Percentiles rank a stretch among this genome's conserved stretches.
phyloP scores from a whole-genome alignment of 1,140 invertebrate genomes.

The Lepidostoma basale region DNA sequence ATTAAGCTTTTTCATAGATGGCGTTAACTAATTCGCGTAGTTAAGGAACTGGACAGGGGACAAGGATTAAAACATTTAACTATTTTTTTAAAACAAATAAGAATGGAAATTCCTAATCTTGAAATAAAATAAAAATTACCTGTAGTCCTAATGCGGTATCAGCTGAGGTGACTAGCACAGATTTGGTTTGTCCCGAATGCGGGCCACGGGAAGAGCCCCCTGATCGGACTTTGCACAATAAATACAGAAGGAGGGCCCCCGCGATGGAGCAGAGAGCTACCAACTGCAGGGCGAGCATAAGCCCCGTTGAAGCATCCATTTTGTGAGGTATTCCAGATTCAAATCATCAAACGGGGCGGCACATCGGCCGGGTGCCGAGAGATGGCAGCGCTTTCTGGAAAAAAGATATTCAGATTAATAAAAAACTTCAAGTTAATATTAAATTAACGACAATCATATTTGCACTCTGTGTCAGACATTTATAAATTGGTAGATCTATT shows the following conservation, averaged over 20 bases:
- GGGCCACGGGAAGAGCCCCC: constrained; percentile 60
- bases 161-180: constrained; percentile 76
- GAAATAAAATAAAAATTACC: constrained; percentile 49
- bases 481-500: too few species aligned
- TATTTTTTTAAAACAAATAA: too few species aligned
- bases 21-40: too few species aligned
- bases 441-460: too few species aligned
- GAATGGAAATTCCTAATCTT: too few species aligned
- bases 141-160: constrained; percentile 77
- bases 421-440: too few species aligned
- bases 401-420: background rate
- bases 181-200: constrained; percentile 60
- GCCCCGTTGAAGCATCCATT: constrained; percentile 79
- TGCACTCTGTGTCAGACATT: too few species aligned
- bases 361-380: background rate
- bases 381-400: constrained; percentile 1
- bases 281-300: constrained; percentile 77
- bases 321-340: constrained; percentile 35
- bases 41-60: too few species aligned
- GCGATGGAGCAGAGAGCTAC: constrained; percentile 79
- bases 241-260: constrained; percentile 74
- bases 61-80: too few species aligned
- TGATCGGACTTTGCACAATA: constrained; percentile 75
- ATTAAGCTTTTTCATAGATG: too few species aligned
- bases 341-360: constrained; percentile 13